A percentile compares a stretch with the other conserved stretches of the same genome.
These are phyloP conservation scores for Sus cebifrons DNA, from an alignment of 2,797 vertebrate species.

Conservation along the genomic window DNA sequence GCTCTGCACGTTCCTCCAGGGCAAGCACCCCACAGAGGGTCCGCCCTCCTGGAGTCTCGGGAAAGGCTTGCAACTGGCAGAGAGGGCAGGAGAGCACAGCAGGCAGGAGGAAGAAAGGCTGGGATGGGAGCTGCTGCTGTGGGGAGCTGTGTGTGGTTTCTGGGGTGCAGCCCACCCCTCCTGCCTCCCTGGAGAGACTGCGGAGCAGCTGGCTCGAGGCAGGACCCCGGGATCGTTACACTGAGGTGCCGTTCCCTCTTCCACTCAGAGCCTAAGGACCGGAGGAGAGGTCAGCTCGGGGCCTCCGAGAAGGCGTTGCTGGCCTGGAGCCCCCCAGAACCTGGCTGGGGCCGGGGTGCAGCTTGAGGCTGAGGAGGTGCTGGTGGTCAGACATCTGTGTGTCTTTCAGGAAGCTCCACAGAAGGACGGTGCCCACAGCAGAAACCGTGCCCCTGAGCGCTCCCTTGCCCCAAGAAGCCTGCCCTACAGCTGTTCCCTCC, in stretches of 20 bases:
- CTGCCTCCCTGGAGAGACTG: background rate
- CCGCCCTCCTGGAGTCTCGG: background rate
- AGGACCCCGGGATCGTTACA: background rate
- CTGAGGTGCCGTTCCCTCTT: background rate
- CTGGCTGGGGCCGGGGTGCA: background rate
- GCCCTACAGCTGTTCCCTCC: background rate
- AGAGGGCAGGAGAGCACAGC: background rate
- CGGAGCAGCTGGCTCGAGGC: background rate
- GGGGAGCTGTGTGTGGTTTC: fast-evolving
- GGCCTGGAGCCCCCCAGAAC: background rate
- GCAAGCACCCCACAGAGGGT: background rate
- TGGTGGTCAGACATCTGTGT: background rate
- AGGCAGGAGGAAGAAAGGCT: background rate
- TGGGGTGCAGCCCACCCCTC: fast-evolving
- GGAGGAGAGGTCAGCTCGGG: background rate
- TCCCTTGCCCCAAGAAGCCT: fast-evolving
- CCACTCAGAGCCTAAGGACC: background rate
- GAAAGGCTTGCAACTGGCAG: background rate
- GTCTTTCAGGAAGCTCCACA: background rate
- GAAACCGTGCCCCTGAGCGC: background rate
- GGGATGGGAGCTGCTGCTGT: fast-evolving
- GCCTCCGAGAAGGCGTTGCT: background rate
- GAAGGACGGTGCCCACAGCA: background rate
- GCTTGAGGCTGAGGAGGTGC: background rate
- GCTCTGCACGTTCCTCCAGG: background rate